Conservation (phyloP, 1,140 invertebrate genomes). For the Megalonaias nervosa region DNA sequence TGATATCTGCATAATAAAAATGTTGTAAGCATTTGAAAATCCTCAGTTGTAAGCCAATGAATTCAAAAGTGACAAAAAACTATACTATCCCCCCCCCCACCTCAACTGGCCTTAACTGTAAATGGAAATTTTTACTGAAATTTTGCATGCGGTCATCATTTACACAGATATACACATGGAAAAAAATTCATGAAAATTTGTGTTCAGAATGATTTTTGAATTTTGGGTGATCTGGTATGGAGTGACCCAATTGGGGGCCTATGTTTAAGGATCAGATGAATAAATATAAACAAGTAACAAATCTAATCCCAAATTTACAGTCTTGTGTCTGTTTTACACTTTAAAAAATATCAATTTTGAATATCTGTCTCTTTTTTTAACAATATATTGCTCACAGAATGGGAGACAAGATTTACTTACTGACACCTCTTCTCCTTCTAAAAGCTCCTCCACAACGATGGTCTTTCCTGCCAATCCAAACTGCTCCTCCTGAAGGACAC, state of each 20-base stretch:
- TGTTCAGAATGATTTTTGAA: too few species aligned
- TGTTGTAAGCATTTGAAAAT: too few species aligned
- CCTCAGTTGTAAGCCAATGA: too few species aligned
- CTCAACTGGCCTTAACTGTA: too few species aligned
- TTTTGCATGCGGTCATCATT: too few species aligned
- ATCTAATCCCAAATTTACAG: neutral
- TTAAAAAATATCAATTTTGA: neutral
- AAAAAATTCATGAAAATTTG: too few species aligned
- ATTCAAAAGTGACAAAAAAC: too few species aligned
- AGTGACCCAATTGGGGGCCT: neutral
- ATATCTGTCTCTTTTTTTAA: neutral
- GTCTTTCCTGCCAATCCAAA: conserved; percentile 89
- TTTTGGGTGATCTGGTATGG: too few species aligned
- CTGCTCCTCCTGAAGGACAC: conserved; percentile 70
- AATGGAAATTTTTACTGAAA: too few species aligned
- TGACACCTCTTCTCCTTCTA: conserved; percentile 95
- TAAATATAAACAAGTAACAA: neutral
- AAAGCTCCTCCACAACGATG: conserved; percentile 92
- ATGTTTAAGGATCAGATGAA: neutral
- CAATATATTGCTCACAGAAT: neutral
- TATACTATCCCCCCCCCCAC: too few species aligned
- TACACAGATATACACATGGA: too few species aligned
- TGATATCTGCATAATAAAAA: too few species aligned
- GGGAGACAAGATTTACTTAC: conserved; percentile 72
- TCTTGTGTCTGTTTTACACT: neutral